Percentiles rank a stretch among this genome's conserved stretches.
Evolutionary conservation across 2,113 vertebrate species (phyloP).

Genomic region (Mola mola): DNA sequence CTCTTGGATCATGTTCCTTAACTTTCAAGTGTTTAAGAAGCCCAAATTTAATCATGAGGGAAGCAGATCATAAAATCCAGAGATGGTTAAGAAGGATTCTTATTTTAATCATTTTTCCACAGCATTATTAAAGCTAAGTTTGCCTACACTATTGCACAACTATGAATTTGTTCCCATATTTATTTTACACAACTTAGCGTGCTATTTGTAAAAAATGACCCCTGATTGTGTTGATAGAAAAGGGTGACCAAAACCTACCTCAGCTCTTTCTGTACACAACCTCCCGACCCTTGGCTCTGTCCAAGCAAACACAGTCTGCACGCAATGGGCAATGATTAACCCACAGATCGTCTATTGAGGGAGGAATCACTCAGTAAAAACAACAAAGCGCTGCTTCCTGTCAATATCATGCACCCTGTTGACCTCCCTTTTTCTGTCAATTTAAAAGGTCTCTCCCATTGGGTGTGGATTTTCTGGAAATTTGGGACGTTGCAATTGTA

Average conservation of each 20-base stretch:
- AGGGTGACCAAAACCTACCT: slow-evolving; percentile 75
- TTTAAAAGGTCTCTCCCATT: neutral
- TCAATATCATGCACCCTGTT: neutral
- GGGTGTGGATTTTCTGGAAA: no score
- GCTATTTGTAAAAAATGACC: slow-evolving; percentile 65
- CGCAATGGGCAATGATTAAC: slow-evolving; percentile 86
- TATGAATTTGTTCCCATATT: neutral
- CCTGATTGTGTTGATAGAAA: slow-evolving; percentile 81
- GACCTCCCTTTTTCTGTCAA: neutral
- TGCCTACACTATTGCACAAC: slow-evolving; percentile 5
- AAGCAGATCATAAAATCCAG: no score
- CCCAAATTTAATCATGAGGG: no score
- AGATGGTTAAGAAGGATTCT: no score
- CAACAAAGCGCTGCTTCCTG: slow-evolving; percentile 1
- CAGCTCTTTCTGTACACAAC: slow-evolving; percentile 79
- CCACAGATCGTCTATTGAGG: slow-evolving; percentile 61
- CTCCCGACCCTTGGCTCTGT: slow-evolving; percentile 82
- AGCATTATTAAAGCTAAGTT: neutral
- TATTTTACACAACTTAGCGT: slow-evolving; percentile 66
- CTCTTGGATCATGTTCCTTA: no score
- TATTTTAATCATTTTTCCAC: no score
- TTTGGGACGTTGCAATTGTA: no score
- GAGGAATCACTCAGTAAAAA: slow-evolving; percentile 17
- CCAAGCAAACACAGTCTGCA: slow-evolving; percentile 85
- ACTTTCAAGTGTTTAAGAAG: no score